Base-by-base conservation (phyloP, 2,113 vertebrate species). In the Leucoraja erinaceus region DNA sequence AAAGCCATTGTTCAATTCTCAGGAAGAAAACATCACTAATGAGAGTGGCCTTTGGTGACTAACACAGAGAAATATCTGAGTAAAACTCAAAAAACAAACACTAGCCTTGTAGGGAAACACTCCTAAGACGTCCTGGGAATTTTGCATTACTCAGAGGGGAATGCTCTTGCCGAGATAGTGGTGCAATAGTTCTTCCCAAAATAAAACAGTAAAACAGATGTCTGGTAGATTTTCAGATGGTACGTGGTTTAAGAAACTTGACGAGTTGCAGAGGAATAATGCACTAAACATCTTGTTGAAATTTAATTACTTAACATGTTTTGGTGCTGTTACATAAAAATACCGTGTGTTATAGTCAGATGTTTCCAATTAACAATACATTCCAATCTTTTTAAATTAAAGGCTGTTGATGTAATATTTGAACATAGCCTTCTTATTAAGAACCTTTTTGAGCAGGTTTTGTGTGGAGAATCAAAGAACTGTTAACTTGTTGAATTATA, bases 301-400 rank as follows among this genome's bases (percentile, higher is more conserved):
- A 11, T 86, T 31, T 63, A 86, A 86, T 22, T 86, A n/a, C 54
- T 28, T 31, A 63, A 61, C 59, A 63, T 63, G 16, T n/a, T 61
- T 28, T 86, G 61, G 83, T 63, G 83, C 63, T 63, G 63, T 86
- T 28, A 86, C n/a, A 86, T 31, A 86, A 10, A 31, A 63, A 31
- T n/a, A 22, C 54, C n/a, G 8, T 86, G 12, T 61, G 61, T 16
- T 86, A 56, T 63, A 63, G 59, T 31, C 59, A 63, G n/a, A 86
- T 86, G 83, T 86, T 86, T 86, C 83, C 28, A 86, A 86, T 86
- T 86, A 86, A 63, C 59, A 84, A 9, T 54, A 84, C 59, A 84
- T 84, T 84, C 81, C 54, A 63, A 86, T n/a, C 83, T 86, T 86
- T 59, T 28, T 63, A 63, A 86, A 72, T 86, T n/a, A 86, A 86